Evolutionary conservation across 1,140 invertebrate genomes (phyloP), one percentile per base, ranked within the genome.

Genomic region (Myzus persicae): DNA sequence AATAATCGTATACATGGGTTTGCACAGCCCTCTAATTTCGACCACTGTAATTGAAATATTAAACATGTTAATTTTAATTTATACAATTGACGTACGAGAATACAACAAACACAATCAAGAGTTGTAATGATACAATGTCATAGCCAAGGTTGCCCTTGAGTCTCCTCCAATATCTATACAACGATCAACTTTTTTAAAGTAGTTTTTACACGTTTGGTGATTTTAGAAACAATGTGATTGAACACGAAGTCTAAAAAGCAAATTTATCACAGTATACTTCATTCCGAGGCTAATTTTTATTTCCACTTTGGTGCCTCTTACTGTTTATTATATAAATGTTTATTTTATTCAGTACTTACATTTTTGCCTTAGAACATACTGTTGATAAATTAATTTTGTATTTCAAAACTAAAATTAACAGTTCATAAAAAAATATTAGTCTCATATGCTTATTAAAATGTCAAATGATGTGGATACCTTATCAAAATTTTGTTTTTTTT

Each of bases 61-160:
- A 91, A 91, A 91, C 48, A 51, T 93, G 2, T 54, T 85, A 1
- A 46, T 93, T 85, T 84, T 93, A 93, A 93, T 85, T 85, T 85
- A 85, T 93, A 93, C 91, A 93, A 93, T 84, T 51, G 81, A 51
- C 81, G 91, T 93, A 93, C 46, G n/a, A 48, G 26, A 54, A 93
- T 31, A 76, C 76, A 93, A 93, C 81, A 85, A 54, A 93, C 81
- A 93, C 81, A 93, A 93, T 93, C 91, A 93, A n/a, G 89, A 90
- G 89, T 90, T 67, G 38, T 84, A 93, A 93, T 84, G 81, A 93
- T 93, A 93, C 91, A 93, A 93, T 93, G 91, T 93, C 91, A 93
- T 93, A 93, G 46, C 91, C 91, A 93, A 93, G 91, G 91, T 93
- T 93, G 91, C 91, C 91, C 91, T 93, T 93, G 91, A 82, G 81